Evolutionary conservation across 2,888 invertebrate genomes (phyloP).

Genomic region (Dasysyrphus albostriatus): DNA sequence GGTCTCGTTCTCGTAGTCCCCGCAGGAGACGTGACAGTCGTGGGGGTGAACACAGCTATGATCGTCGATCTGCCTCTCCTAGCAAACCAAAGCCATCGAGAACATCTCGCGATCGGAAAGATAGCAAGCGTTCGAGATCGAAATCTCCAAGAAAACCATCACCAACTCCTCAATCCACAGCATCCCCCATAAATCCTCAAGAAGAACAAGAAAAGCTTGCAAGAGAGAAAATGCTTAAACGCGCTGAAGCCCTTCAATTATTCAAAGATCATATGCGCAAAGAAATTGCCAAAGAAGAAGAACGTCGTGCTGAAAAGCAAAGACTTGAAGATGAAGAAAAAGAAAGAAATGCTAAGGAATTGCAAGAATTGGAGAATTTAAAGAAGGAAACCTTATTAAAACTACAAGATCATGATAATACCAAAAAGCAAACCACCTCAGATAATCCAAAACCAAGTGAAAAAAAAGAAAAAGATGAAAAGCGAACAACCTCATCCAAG

Average conservation of each 20-base stretch:
- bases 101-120: conserved; percentile 56
- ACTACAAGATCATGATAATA: conserved; percentile 81
- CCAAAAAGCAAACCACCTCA: conserved; percentile 77
- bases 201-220: conserved; percentile 81
- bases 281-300: conserved; percentile 85
- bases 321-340: conserved; percentile 82
- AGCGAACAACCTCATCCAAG: conserved; percentile 64
- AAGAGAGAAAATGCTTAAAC: conserved; percentile 83
- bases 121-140: conserved; percentile 56
- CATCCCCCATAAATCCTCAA: conserved; percentile 59
- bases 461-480: conserved; percentile 73
- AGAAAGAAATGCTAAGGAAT: conserved; percentile 81
- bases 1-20: conserved; percentile 68
- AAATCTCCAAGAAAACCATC: conserved; percentile 61
- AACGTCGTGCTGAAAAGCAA: conserved; percentile 85
- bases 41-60: conserved; percentile 72
- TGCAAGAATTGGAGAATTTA: conserved; percentile 82
- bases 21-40: conserved; percentile 74
- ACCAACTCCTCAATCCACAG: conserved; percentile 66
- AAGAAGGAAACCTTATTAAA: conserved; percentile 83
- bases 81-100: conserved; percentile 70
- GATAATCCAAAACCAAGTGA: conserved; percentile 72
- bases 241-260: conserved; percentile 85
- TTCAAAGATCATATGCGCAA: conserved; percentile 87
- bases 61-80: conserved; percentile 77